Evolutionary conservation across 2,797 vertebrate genomes (phyloP).

Genomic region (Neosilurus mollespiculum): DNA sequence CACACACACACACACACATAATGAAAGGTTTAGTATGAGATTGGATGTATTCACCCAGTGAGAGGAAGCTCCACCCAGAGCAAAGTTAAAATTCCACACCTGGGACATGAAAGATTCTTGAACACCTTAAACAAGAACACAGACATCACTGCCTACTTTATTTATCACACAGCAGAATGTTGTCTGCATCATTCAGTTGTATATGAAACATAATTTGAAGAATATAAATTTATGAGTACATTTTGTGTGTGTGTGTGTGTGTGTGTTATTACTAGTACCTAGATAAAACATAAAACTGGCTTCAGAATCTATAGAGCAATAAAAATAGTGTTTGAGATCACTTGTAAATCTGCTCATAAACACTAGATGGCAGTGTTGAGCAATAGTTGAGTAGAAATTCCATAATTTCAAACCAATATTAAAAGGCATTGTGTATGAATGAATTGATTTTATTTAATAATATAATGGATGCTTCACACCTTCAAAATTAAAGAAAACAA

Average conservation of each 20-base stretch:
- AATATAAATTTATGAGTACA: background rate
- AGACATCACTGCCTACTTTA: background rate
- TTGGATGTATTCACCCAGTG: background rate
- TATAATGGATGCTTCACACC: too few relatives aligned
- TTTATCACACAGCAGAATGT: background rate
- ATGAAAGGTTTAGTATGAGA: background rate
- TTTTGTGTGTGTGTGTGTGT: slow-evolving; percentile 4
- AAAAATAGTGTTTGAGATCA: background rate
- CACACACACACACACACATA: background rate
- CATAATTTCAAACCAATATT: too few relatives aligned
- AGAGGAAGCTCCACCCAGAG: background rate
- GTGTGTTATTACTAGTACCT: background rate
- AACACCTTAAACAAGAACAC: background rate
- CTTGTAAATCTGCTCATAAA: background rate
- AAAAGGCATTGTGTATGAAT: too few relatives aligned
- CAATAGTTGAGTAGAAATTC: too few relatives aligned
- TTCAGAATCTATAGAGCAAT: background rate
- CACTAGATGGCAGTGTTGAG: background rate
- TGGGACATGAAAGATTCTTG: background rate
- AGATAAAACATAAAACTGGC: background rate
- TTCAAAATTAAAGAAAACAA: too few relatives aligned
- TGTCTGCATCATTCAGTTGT: background rate
- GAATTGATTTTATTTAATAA: too few relatives aligned
- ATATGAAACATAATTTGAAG: background rate
- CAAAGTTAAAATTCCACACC: background rate